A percentile compares a stretch with the other conserved stretches of the same genome.
Evolutionary conservation across 2,113 vertebrate species (phyloP).

Genomic region (Cottus gobio): DNA sequence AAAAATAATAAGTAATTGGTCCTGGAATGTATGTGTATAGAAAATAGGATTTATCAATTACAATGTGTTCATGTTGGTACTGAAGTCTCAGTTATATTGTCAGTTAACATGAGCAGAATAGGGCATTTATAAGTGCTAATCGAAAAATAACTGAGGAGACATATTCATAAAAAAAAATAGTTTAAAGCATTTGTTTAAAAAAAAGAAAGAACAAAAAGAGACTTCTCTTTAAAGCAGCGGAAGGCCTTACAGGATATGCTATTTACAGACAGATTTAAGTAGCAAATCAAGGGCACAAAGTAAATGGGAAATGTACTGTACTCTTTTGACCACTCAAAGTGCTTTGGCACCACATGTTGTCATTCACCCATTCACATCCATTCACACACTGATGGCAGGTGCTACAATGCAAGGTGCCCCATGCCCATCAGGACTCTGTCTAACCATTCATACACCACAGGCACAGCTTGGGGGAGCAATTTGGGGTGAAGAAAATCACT

Average conservation of each 20-base stretch:
- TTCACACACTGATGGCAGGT: too few relatives aligned
- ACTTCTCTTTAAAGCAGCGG: not conserved
- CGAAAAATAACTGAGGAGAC: not conserved
- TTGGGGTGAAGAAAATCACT: too few relatives aligned
- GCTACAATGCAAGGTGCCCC: too few relatives aligned
- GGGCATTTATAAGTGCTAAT: not conserved
- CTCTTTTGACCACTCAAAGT: too few relatives aligned
- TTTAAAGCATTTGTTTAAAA: not conserved
- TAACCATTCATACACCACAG: too few relatives aligned
- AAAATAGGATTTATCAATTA: not conserved
- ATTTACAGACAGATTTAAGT: not conserved
- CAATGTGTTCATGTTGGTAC: not conserved
- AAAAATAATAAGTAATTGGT: too few relatives aligned
- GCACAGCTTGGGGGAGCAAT: too few relatives aligned
- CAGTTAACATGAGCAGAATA: not conserved
- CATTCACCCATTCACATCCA: too few relatives aligned
- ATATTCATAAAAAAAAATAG: not conserved
- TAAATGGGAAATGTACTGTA: not conserved
- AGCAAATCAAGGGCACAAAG: not conserved
- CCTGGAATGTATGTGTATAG: not conserved
- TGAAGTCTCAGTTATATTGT: not conserved
- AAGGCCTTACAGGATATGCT: not conserved
- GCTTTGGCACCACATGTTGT: too few relatives aligned
- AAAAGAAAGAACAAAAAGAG: not conserved
- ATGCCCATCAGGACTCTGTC: too few relatives aligned